Conservation (phyloP, 2,113 vertebrate species). For the Calidris pygmaea region DNA sequence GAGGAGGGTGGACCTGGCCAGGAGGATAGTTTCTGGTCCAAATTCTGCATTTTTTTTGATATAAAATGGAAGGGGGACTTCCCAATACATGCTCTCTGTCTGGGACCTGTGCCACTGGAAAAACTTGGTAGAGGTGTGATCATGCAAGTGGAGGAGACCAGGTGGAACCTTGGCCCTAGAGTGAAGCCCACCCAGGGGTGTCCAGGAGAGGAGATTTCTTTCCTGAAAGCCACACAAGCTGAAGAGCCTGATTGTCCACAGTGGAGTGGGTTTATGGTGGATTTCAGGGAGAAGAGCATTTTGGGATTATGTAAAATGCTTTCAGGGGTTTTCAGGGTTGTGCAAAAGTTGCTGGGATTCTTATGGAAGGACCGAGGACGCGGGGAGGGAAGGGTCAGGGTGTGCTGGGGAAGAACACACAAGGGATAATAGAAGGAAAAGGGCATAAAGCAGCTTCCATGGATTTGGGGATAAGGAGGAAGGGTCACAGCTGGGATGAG, state of each 20-base stretch:
- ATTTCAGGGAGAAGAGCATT: background rate
- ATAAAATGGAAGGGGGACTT: fast-evolving
- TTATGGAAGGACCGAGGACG: background rate
- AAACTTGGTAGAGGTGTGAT: background rate
- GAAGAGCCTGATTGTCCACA: background rate
- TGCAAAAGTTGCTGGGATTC: background rate
- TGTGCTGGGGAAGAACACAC: background rate
- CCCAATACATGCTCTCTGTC: fast-evolving
- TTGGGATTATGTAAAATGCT: background rate
- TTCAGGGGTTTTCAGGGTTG: background rate
- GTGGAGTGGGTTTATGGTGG: background rate
- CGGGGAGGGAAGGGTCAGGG: background rate
- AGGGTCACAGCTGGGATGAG: background rate
- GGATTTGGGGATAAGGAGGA: background rate
- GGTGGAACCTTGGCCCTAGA: background rate
- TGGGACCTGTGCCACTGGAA: background rate
- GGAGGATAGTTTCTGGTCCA: background rate
- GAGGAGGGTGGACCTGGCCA: background rate
- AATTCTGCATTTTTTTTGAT: background rate
- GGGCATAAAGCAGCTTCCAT: background rate
- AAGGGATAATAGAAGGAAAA: background rate
- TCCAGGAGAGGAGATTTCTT: background rate
- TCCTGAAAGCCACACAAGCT: fast-evolving
- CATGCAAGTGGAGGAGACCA: fast-evolving
- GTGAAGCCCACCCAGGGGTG: background rate